A percentile compares a stretch with the other conserved stretches of the same genome.
phyloP scores from a whole-genome alignment of 2,888 invertebrate species.

The Dyspetes luteomarginatus region DNA sequence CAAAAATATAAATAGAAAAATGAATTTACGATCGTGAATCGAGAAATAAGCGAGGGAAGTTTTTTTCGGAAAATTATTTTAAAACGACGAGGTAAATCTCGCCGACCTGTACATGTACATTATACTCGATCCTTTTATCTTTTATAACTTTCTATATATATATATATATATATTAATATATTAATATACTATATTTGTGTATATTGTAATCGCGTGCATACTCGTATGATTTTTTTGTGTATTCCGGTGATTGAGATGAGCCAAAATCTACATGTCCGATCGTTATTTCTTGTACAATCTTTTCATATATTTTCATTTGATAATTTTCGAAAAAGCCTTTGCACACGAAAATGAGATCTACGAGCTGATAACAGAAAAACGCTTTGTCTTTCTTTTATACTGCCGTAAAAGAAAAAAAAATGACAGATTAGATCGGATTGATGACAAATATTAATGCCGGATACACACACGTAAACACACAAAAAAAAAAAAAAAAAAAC shows the following conservation, averaged over 20 bases:
- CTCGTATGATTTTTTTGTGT: constrained; percentile 33
- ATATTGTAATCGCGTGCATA: constrained; percentile 42
- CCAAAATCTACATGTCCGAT: constrained; percentile 1
- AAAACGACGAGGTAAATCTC: constrained; percentile 43
- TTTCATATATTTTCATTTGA: constrained; percentile 1
- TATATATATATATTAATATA: constrained; percentile 60
- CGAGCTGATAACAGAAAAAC: background rate
- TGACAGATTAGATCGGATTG: background rate
- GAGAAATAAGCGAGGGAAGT: constrained; percentile 15
- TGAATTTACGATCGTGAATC: constrained; percentile 12
- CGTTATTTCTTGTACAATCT: constrained; percentile 12
- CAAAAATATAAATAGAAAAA: constrained; percentile 22
- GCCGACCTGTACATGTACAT: constrained; percentile 71
- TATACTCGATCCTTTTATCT: constrained; percentile 77
- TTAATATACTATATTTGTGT: constrained; percentile 54
- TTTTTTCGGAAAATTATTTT: too few relatives aligned
- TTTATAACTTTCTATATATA: constrained; percentile 77
- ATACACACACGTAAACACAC: constrained; percentile 11
- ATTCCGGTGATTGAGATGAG: constrained; percentile 11
- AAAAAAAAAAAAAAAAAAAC: constrained; percentile 3
- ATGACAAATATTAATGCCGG: constrained; percentile 5
- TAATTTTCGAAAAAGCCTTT: constrained; percentile 17
- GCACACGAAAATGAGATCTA: too few relatives aligned
- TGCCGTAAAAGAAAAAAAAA: constrained; percentile 25
- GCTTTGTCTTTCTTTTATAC: constrained; percentile 40